A percentile compares a stretch with the other conserved stretches of the same genome.
phyloP scores from a whole-genome alignment of 2,113 vertebrate species.

The Hemichromis elongatus region DNA sequence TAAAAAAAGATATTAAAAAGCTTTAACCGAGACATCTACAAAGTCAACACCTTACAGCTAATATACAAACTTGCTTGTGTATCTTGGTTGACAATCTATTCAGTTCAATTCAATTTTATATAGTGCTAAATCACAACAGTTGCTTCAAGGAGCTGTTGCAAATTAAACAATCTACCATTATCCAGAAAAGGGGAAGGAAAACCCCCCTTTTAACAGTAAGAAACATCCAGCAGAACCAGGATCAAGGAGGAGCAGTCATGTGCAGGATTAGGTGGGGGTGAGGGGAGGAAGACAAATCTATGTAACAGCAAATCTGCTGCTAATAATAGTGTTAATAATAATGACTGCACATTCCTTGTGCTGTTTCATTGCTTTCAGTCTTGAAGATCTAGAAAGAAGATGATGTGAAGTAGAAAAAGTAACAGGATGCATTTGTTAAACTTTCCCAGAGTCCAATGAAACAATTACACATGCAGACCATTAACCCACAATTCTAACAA shows the following conservation, averaged over 20 bases:
- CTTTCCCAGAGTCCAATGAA: not conserved
- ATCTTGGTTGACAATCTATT: not conserved
- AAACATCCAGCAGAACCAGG: not conserved
- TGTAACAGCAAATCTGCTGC: not conserved
- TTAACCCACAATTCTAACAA: not conserved
- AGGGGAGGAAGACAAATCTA: not conserved
- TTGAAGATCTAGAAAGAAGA: not conserved
- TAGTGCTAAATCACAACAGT: not conserved
- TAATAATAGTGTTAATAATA: not conserved
- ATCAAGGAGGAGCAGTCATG: not conserved
- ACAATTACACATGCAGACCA: not conserved
- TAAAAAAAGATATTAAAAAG: not conserved
- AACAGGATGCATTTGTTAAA: not conserved
- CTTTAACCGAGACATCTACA: not conserved
- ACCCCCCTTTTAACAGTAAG: not conserved
- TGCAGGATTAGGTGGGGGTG: not conserved
- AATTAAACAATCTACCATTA: not conserved
- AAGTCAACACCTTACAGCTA: not conserved
- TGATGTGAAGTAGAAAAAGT: not conserved
- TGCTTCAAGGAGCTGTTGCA: not conserved
- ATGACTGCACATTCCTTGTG: not conserved
- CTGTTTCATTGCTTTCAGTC: not conserved
- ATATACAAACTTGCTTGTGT: not conserved
- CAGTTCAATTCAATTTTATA: not conserved
- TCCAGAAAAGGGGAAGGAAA: not conserved